phyloP scores from a whole-genome alignment of 2,888 invertebrate species.

The Corythucha ciliata region DNA sequence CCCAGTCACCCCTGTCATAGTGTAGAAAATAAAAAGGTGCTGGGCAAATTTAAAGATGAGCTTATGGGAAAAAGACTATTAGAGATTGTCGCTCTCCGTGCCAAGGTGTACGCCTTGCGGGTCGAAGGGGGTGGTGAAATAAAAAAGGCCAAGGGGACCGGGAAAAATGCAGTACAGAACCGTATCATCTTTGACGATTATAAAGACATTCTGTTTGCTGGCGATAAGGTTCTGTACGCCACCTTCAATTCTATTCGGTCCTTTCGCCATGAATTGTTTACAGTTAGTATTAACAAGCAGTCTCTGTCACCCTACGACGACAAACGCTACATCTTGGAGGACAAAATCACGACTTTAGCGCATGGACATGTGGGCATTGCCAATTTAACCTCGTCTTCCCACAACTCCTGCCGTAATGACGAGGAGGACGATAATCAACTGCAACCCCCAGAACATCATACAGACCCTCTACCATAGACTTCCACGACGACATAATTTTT shows the following conservation, averaged over 20 bases:
- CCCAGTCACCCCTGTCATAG: conserved; percentile 13
- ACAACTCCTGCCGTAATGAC: no score
- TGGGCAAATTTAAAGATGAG: conserved; percentile 40
- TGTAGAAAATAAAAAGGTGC: conserved; percentile 33
- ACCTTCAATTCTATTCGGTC: background rate
- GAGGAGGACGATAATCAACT: no score
- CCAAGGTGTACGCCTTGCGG: conserved; percentile 35
- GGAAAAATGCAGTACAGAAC: background rate
- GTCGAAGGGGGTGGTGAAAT: conserved; percentile 22
- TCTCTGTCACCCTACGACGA: background rate
- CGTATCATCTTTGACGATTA: conserved; percentile 25
- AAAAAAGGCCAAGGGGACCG: conserved; percentile 28
- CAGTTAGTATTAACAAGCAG: background rate
- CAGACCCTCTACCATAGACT: no score
- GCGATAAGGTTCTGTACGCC: background rate
- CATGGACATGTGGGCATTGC: no score
- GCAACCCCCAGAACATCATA: no score
- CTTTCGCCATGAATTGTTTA: background rate
- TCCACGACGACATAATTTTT: no score
- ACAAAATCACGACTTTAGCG: background rate
- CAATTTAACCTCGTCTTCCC: no score
- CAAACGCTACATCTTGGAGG: background rate
- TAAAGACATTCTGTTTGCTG: conserved; percentile 11
- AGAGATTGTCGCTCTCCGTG: conserved; percentile 37
- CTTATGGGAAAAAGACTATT: conserved; percentile 36